Evolutionary conservation across 2,888 invertebrate genomes (phyloP).

Genomic region (Tiphia femorata): DNA sequence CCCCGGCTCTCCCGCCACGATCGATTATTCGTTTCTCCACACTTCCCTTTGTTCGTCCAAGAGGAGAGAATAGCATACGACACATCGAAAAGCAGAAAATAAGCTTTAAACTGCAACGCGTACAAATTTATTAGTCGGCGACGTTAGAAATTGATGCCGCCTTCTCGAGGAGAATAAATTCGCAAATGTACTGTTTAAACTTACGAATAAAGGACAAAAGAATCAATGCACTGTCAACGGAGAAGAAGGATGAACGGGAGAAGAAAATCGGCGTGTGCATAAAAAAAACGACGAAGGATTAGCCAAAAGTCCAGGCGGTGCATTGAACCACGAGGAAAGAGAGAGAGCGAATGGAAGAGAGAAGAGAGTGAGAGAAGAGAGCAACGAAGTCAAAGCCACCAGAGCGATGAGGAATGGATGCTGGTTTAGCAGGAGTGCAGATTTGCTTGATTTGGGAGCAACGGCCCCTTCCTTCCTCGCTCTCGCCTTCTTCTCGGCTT

Average conservation of each 20-base stretch:
- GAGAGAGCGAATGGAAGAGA: too few species aligned
- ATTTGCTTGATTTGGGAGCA: constrained; percentile 64
- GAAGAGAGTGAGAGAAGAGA: too few species aligned
- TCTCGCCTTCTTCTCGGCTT: constrained; percentile 52
- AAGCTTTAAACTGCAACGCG: too few species aligned
- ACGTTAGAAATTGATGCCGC: too few species aligned
- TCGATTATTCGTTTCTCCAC: constrained; percentile 43
- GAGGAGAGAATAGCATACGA: not conserved
- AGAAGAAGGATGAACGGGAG: not conserved
- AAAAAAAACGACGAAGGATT: constrained; percentile 26
- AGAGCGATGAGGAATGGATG: constrained; percentile 64
- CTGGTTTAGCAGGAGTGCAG: constrained; percentile 66
- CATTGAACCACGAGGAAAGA: constrained; percentile 39
- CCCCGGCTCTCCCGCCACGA: constrained; percentile 38
- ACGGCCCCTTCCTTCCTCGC: constrained; percentile 59
- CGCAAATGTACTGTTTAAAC: too few species aligned
- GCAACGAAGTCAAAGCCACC: constrained; percentile 48
- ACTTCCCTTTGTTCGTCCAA: too few species aligned
- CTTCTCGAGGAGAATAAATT: too few species aligned
- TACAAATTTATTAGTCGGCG: too few species aligned
- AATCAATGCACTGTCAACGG: not conserved
- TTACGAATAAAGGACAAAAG: not conserved
- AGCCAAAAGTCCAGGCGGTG: constrained; percentile 39
- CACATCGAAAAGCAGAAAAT: not conserved
- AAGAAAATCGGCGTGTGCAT: constrained; percentile 7